A percentile compares a stretch with the other conserved stretches of the same genome.
These are phyloP conservation scores for Apamea monoglypha DNA, from an alignment of 2,888 invertebrate genomes.

Conservation along the genomic window DNA sequence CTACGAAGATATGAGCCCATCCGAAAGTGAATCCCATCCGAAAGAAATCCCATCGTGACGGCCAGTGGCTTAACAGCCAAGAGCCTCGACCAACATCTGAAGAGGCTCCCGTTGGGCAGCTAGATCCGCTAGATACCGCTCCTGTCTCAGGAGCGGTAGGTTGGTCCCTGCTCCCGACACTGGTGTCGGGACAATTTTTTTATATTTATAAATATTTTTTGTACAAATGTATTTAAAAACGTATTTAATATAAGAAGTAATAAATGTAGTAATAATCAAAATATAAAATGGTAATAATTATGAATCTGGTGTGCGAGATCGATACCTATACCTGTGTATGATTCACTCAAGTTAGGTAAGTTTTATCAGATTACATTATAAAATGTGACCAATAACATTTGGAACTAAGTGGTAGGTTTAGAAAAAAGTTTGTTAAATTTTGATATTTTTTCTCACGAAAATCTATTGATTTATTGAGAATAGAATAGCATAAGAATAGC, in stretches of 20 bases:
- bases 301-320: neutral
- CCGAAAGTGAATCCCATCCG: too few species aligned
- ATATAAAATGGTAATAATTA: too few species aligned
- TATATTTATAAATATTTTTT: too few species aligned
- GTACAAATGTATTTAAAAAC: too few species aligned
- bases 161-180: neutral
- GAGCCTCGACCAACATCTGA: neutral
- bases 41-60: neutral
- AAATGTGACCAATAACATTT: conserved; percentile 1
- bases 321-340: neutral
- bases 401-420: neutral
- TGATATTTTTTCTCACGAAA: neutral
- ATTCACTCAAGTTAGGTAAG: neutral
- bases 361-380: neutral
- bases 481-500: neutral
- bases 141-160: neutral
- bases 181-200: neutral
- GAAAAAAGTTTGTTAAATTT: neutral
- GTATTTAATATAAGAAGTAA: too few species aligned
- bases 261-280: too few species aligned
- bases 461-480: neutral
- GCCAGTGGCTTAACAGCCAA: neutral
- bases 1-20: too few species aligned
- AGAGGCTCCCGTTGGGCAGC: neutral
- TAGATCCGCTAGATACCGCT: too few species aligned